Evolutionary conservation across 2,797 vertebrate genomes (phyloP), one percentile per base, ranked within the genome.

Genomic region (Girardinus metallicus): DNA sequence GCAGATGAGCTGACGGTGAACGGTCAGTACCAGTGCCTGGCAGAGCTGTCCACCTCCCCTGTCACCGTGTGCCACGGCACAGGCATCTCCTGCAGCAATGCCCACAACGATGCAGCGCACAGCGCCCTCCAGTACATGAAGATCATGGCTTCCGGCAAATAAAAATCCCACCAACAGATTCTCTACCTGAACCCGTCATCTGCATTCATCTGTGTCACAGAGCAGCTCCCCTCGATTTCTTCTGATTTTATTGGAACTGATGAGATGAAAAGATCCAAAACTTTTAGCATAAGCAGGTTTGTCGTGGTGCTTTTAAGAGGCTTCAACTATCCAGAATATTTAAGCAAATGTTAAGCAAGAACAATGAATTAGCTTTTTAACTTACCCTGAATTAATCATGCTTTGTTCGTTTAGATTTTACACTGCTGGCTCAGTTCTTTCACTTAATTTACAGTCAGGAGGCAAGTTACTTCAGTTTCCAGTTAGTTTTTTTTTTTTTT

Each of bases 61-160:
- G 92, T 97, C 80, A 97, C 95, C 0, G 95, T 97, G 74, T 98
- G 96, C 76, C 96, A 97, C 0, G 96, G 96, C 84, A 96, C 96
- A 0, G 97, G 97, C 41, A 95, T 97, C 79, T 96, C 96, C 84
- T 96, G 94, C 43, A 89, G 96, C 89, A 97, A 95, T 11, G 96
- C 95, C 0, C 94, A 96, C 86, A 97, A 96, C 36, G 95, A 97
- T 3, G 96, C 96, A 0, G 96, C 97, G 10, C 96, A 98, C 92
- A 97, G 94, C 64, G 96, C 96, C 12, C 93, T 97, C 10, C 95
- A 96, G 85, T 97, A 97, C 90, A 92, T 97, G 93, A 97, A 97
- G 90, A 96, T 96, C 83, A 93, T 96, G 92, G 94, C 93, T 1
- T 87, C 93, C 76, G 84, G 62, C 80, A 95, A 96, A 90, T 96